Evolutionary conservation across 2,113 vertebrate genomes (phyloP), one percentile per base, ranked within the genome.

Genomic region (Scomber colias): DNA sequence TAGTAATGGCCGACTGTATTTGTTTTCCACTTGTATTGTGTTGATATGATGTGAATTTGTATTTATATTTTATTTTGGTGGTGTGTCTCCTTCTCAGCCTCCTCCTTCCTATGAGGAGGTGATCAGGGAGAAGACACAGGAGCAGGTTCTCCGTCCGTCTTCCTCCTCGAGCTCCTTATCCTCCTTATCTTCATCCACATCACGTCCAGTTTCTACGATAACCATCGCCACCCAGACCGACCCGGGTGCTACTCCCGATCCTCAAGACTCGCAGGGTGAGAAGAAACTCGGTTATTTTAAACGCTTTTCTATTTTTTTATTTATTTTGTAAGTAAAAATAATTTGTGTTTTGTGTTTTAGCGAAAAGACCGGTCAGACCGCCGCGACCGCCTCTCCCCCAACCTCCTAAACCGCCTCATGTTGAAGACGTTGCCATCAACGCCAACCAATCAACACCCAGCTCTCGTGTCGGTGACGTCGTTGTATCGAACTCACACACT

Each of bases 91-190:
- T 11, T 54, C 15, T 70, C 73, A 99, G 97, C 97, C 97, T n/a
- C 98, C 98, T 1, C 98, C 98, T 0, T 99, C 98, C 1, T 99
- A 99, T 5, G 97, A 99, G 79, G 97, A 99, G 93, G 98, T 99
- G 90, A 99, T 99, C 93, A 96, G 96, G 91, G 97, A 99, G 94
- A 99, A 98, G 90, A 97, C 94, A 49, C 97, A 96, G 92, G 98
- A 98, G 81, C 97, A 96, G 93, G 94, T 94, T 45, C 93, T 93
- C 66, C 94, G 91, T 49, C 95, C 93, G 64, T 63, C 83, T 7
- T 40, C 85, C 2, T 73, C 83, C 15, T 24, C 82, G 24, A 27
- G 24, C 1, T 51, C 71, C 14, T 57, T 30, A 4, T 50, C 66
- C 4, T 24, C 71, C 40, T 72, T n/a, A 1, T 68, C 75, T 2